These are phyloP conservation scores for Melipona beecheii DNA, from an alignment of 2,888 invertebrate species.

Conservation along the genomic window DNA sequence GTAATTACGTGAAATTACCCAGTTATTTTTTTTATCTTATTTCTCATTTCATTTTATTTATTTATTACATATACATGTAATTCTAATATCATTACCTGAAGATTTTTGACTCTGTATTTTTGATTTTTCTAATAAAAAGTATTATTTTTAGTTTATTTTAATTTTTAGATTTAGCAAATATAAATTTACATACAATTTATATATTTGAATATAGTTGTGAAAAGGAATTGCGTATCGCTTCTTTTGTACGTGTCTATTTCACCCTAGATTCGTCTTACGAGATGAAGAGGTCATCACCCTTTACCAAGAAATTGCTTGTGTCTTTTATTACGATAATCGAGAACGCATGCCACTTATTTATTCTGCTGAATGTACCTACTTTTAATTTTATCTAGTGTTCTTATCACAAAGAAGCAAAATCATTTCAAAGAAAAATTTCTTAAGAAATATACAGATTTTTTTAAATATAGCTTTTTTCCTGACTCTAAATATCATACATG, in stretches of 20 bases:
- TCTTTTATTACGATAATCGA: slow-evolving; percentile 29
- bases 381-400: background rate
- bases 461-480: background rate
- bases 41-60: background rate
- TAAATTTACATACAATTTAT: background rate
- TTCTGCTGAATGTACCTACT: slow-evolving; percentile 8
- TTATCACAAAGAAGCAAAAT: background rate
- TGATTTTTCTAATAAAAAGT: background rate
- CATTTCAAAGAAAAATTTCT: no score
- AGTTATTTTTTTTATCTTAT: background rate
- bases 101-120: background rate
- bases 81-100: background rate
- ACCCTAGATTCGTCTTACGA: slow-evolving; percentile 21
- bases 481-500: background rate
- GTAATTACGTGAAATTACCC: background rate
- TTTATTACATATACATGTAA: background rate
- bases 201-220: background rate
- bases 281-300: slow-evolving; percentile 17
- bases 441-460: no score
- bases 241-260: background rate
- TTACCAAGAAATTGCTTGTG: slow-evolving; percentile 34
- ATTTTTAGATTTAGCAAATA: background rate
- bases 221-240: background rate
- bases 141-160: background rate
- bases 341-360: slow-evolving; percentile 20